Evolutionary conservation across 2,797 vertebrate genomes (phyloP).

Genomic region (Tragopan temminckii): DNA sequence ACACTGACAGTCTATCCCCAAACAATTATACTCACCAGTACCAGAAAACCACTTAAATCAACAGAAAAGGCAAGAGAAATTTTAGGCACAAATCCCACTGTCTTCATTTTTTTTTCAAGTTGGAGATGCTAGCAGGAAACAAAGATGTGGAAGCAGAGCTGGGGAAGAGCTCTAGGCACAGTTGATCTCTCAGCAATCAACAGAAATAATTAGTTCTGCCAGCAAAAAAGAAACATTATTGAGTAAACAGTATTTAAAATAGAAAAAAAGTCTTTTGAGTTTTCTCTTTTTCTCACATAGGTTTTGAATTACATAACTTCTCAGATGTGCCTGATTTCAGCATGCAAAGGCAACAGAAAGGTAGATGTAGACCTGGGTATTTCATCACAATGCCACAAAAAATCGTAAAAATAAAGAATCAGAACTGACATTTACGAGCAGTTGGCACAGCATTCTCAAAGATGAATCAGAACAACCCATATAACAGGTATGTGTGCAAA

Average conservation of each 20-base stretch:
- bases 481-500: background rate
- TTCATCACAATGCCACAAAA: background rate
- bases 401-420: background rate
- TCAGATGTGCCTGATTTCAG: background rate
- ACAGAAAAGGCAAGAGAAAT: slow-evolving; percentile 8
- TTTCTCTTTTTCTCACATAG: background rate
- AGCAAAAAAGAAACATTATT: slow-evolving; percentile 40
- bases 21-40: slow-evolving; percentile 50
- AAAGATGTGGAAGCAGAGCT: background rate
- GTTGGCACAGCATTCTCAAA: background rate
- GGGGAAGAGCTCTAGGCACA: background rate
- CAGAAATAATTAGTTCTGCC: slow-evolving; percentile 30
- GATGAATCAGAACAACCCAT: background rate
- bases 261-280: slow-evolving; percentile 23
- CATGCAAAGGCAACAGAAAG: background rate
- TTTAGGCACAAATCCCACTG: background rate
- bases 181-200: background rate
- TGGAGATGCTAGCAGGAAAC: background rate
- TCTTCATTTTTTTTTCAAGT: background rate
- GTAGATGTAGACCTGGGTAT: background rate
- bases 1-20: slow-evolving; percentile 27
- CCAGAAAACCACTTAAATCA: slow-evolving; percentile 20
- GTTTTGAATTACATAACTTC: background rate
- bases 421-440: background rate
- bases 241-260: slow-evolving; percentile 13